Base-by-base conservation (phyloP, 2,797 vertebrate genomes). In the Meda fulgida region DNA sequence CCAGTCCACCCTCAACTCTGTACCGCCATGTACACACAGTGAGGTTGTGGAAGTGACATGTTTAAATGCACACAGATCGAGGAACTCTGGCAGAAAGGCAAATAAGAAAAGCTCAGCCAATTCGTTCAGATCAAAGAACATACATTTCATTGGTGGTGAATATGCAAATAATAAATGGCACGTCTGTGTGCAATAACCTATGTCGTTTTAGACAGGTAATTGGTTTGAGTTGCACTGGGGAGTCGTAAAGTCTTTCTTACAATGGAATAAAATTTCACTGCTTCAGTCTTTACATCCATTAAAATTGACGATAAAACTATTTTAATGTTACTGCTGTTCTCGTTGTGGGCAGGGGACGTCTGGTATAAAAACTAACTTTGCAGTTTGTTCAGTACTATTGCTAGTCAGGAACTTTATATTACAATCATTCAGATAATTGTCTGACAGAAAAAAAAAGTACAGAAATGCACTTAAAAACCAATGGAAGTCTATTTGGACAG, bases 41-140 rank as follows among this genome's bases (percentile, higher is more conserved):
- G 23, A 58, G 53, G 23, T 38, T 60, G 34, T 60, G 53, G 3
- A 29, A 78, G 18, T 38, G 76, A 23, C 31, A 3, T 29, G 23
- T 63, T 78, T 58, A 29, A 78, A 43, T 78, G 14, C 55, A 36
- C 19, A 60, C 7, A 63, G 21, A 58, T 40, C n/a, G 14, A 46
- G 13, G 5, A 11, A 69, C 58, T 88, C 19, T 23, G 51, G 83
- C 89, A 87, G 51, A 83, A 85, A 78, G 34, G 85, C 89, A 89
- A 89, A 83, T 87, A 67, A 60, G 75, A 60, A 87, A 78, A 87
- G 84, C 29, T 2, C 23, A 51, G 87, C 89, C 89, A 91, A 90
- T 92, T 92, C 90, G 81, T 86, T 86, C 84, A 90, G 85, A 90
- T 90, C 75, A 85, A 88, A 90, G 86, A 87, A 92, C 89, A 92